A percentile compares a stretch with the other conserved stretches of the same genome.
Evolutionary conservation across 2,113 vertebrate genomes (phyloP).

Genomic region (Hippocampus comes): DNA sequence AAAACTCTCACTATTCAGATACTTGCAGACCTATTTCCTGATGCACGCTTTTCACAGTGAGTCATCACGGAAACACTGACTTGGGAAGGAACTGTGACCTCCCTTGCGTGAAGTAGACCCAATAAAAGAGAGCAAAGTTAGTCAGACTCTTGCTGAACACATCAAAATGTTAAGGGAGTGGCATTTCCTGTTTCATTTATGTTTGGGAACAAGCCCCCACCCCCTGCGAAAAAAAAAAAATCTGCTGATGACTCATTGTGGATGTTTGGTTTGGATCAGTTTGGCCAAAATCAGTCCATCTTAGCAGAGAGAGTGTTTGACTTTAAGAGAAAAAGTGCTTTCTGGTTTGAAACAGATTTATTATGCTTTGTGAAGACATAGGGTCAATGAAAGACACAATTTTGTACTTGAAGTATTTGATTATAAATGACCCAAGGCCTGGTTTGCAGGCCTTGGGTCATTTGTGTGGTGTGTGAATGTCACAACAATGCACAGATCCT

Average conservation of each 20-base stretch:
- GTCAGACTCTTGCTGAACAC: neutral
- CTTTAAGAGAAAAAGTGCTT: neutral
- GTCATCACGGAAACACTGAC: constrained; percentile 36
- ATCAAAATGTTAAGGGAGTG: neutral
- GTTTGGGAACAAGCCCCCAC: neutral
- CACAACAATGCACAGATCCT: neutral
- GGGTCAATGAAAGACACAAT: too few relatives aligned
- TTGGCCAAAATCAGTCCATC: neutral
- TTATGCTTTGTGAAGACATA: neutral
- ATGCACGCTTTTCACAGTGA: constrained; percentile 9
- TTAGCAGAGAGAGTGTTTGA: neutral
- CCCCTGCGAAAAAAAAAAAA: neutral
- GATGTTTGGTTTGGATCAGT: constrained; percentile 9
- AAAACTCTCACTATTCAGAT: neutral
- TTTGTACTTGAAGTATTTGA: neutral
- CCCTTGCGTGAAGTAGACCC: constrained; percentile 9
- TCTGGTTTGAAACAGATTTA: neutral
- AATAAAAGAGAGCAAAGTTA: constrained; percentile 12
- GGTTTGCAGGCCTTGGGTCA: neutral
- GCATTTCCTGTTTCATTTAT: neutral
- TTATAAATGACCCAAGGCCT: constrained; percentile 1
- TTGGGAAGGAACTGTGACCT: constrained; percentile 11
- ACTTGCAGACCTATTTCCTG: constrained; percentile 3
- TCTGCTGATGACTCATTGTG: constrained; percentile 1
- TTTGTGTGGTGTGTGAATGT: constrained; percentile 13